Evolutionary conservation across 2,113 vertebrate genomes (phyloP).

Genomic region (Zapus hudsonius): DNA sequence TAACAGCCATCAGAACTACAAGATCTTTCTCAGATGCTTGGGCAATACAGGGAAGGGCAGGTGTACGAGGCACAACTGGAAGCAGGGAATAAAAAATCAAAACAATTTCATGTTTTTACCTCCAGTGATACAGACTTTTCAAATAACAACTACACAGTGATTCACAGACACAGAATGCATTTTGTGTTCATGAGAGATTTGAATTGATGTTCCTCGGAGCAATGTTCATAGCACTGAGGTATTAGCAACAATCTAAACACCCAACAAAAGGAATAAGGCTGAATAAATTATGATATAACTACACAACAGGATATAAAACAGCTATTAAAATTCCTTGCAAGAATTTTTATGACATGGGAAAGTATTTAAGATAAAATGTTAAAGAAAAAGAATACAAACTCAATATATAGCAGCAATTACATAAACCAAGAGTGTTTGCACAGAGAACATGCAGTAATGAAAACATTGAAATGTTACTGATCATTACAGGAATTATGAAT

Average conservation of each 20-base stretch:
- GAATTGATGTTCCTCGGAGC: background rate
- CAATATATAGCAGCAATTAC: background rate
- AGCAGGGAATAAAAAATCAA: background rate
- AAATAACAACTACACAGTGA: background rate
- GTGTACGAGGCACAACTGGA: background rate
- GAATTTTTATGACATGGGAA: conserved; percentile 31
- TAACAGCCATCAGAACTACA: background rate
- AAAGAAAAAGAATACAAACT: conserved; percentile 36
- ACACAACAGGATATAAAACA: conserved; percentile 1
- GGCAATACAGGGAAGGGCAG: background rate
- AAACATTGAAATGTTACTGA: background rate
- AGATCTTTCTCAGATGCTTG: background rate
- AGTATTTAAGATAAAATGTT: background rate
- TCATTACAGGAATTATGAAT: background rate
- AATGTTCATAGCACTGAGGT: background rate
- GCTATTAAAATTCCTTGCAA: conserved; percentile 25
- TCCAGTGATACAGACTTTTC: conserved; percentile 29
- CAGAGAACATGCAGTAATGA: background rate
- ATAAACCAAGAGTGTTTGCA: background rate
- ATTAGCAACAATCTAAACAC: conserved; percentile 23
- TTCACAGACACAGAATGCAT: background rate
- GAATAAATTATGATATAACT: conserved; percentile 41
- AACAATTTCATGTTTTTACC: background rate
- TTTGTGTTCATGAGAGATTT: background rate
- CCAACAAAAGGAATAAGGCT: background rate